Conservation (phyloP, 2,888 invertebrate species). For the Anarsia innoxiella region DNA sequence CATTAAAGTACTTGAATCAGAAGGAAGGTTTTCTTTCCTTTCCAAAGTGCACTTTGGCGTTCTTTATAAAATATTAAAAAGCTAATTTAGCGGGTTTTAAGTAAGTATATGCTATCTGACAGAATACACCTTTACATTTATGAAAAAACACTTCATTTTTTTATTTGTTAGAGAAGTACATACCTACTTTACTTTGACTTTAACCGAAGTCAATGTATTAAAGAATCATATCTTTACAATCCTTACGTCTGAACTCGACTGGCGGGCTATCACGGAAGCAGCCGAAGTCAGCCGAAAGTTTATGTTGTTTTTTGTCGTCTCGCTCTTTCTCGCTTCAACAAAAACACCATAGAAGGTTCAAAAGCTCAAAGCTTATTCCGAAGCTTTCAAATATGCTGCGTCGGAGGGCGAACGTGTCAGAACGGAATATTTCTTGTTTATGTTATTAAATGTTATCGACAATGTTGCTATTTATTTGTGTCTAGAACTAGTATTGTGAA, state of each 20-base stretch:
- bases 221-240: no score
- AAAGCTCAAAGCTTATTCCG: conserved; percentile 39
- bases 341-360: conserved; percentile 37
- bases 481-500: conserved; percentile 24
- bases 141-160: no score
- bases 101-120: no score
- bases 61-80: no score
- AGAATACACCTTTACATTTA: no score
- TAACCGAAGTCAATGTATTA: no score
- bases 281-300: conserved; percentile 57
- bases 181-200: no score
- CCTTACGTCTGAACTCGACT: conserved; percentile 38
- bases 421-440: conserved; percentile 26
- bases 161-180: no score
- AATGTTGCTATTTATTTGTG: conserved; percentile 52
- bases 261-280: conserved; percentile 42
- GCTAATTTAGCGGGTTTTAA: no score
- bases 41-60: no score
- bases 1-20: background rate
- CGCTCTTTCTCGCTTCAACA: conserved; percentile 49
- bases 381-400: conserved; percentile 27
- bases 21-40: no score
- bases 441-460: conserved; percentile 42
- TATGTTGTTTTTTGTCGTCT: conserved; percentile 57
- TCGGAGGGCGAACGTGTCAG: conserved; percentile 29